Evolutionary conservation across 1,140 invertebrate genomes (phyloP).

Genomic region (Drosophila subobscura): DNA sequence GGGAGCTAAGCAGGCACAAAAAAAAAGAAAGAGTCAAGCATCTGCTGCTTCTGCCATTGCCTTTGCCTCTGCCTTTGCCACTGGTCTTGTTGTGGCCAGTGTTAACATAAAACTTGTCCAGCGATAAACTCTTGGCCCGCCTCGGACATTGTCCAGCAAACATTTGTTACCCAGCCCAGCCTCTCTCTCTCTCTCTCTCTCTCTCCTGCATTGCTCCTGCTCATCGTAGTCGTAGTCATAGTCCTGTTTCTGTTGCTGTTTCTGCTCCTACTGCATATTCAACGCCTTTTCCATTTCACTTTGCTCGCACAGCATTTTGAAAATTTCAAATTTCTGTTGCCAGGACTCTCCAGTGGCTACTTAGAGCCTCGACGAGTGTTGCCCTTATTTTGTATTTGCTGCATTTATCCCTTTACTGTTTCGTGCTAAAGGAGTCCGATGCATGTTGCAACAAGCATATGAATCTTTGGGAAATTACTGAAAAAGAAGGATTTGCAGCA

Average conservation of each 20-base stretch:
- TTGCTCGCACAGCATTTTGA: conserved; percentile 40
- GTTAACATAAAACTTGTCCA: conserved; percentile 60
- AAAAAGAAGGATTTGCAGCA: not conserved
- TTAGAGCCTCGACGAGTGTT: conserved; percentile 34
- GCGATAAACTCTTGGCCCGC: conserved; percentile 52
- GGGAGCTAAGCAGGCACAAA: conserved; percentile 63
- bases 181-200: conserved; percentile 10
- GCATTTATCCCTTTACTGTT: not conserved
- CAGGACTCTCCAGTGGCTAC: conserved; percentile 52
- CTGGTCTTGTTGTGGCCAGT: conserved; percentile 54
- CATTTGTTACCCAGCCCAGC: conserved; percentile 35
- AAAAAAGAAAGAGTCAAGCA: conserved; percentile 23
- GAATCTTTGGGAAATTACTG: not conserved
- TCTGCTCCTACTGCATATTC: conserved; percentile 47
- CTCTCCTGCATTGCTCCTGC: not conserved
- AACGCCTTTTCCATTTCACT: conserved; percentile 30
- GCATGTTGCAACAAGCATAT: not conserved
- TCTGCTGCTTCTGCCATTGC: conserved; percentile 22
- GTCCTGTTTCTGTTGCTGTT: conserved; percentile 6
- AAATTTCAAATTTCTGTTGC: conserved; percentile 53
- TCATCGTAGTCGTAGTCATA: not conserved
- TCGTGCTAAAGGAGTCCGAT: not conserved
- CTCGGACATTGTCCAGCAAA: conserved; percentile 44
- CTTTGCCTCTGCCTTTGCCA: conserved; percentile 14
- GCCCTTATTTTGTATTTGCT: not conserved